Conservation (phyloP, 2,113 vertebrate species). For the Panurus biarmicus region DNA sequence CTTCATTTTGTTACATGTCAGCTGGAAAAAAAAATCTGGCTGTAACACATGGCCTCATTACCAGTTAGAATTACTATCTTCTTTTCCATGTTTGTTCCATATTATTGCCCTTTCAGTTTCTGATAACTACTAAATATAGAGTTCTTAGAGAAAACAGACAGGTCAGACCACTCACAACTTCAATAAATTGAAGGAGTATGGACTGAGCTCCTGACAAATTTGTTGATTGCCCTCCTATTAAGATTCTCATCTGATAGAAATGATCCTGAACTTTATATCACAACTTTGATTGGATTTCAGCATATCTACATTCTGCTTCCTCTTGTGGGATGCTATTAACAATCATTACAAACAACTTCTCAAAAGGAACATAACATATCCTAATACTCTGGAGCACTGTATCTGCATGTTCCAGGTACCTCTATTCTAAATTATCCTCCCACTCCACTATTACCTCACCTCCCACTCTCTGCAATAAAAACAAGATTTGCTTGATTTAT, state of each 20-base stretch:
- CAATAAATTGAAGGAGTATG: constrained; percentile 1
- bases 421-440: constrained; percentile 54
- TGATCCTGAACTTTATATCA: constrained; percentile 5
- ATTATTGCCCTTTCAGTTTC: background rate
- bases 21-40: background rate
- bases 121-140: background rate
- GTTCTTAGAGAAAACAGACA: background rate
- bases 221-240: constrained; percentile 17
- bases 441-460: constrained; percentile 38
- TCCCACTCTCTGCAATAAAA: constrained; percentile 51
- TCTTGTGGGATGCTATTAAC: constrained; percentile 40
- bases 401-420: constrained; percentile 31
- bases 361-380: constrained; percentile 9
- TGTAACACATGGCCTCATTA: background rate
- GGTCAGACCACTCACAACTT: background rate
- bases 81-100: background rate
- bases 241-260: constrained; percentile 29
- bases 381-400: constrained; percentile 29
- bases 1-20: constrained; percentile 16
- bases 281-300: background rate
- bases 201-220: background rate
- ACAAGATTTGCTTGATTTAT: constrained; percentile 57
- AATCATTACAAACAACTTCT: constrained; percentile 41
- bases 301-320: background rate
- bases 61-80: background rate